phyloP scores from a whole-genome alignment of 2,113 vertebrate genomes.

The Cervus canadensis region DNA sequence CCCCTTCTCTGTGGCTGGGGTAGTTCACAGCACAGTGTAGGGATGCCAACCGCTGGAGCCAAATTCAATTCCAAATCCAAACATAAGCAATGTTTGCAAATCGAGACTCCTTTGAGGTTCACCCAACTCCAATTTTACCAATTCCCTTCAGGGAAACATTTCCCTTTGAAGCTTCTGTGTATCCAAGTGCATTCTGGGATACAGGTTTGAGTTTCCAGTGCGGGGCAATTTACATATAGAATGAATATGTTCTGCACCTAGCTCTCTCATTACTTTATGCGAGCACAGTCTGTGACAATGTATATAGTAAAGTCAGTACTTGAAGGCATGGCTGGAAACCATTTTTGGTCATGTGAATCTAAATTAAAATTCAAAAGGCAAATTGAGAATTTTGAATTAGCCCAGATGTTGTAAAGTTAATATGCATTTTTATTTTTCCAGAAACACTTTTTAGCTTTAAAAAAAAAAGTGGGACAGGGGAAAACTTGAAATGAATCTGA shows the following conservation, averaged over 20 bases:
- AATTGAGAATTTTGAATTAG: slow-evolving; percentile 79
- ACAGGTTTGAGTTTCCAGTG: slow-evolving; percentile 64
- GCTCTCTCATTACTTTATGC: neutral
- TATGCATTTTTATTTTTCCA: slow-evolving; percentile 68
- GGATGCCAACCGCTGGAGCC: slow-evolving; percentile 71
- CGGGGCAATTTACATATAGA: slow-evolving; percentile 38
- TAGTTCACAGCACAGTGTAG: slow-evolving; percentile 62
- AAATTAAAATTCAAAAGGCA: slow-evolving; percentile 76
- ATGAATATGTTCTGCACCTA: slow-evolving; percentile 25
- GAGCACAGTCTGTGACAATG: neutral
- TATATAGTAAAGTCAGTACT: neutral
- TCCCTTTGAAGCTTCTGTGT: slow-evolving; percentile 80
- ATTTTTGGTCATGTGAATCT: slow-evolving; percentile 49
- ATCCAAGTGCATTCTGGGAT: slow-evolving; percentile 61
- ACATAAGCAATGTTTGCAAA: slow-evolving; percentile 76
- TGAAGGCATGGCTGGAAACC: slow-evolving; percentile 66
- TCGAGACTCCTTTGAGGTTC: slow-evolving; percentile 80
- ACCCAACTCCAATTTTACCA: slow-evolving; percentile 80
- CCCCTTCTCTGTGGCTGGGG: slow-evolving; percentile 60
- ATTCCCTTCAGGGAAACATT: slow-evolving; percentile 76
- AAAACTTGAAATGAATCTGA: slow-evolving; percentile 59
- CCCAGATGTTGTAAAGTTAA: slow-evolving; percentile 76
- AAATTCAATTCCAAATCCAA: slow-evolving; percentile 80
- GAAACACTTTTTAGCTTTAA: slow-evolving; percentile 48
- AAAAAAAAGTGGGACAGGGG: neutral